Conservation (phyloP, 2,797 vertebrate species). For the Malurus leucopterus region DNA sequence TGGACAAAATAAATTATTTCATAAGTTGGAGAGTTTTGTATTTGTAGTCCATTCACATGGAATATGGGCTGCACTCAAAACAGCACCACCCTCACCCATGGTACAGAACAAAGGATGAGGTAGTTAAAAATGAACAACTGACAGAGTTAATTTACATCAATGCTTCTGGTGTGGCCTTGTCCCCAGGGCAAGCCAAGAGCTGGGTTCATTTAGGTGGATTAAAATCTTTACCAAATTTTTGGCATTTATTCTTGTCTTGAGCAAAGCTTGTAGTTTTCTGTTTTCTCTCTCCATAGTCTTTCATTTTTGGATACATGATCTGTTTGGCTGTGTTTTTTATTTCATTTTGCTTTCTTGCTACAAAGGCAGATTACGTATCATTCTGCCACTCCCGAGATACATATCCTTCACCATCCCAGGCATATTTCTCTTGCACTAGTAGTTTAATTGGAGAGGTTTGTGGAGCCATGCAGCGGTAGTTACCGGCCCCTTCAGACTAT, state of each 20-base stretch:
- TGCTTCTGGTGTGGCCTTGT: not conserved
- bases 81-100: not conserved
- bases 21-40: not conserved
- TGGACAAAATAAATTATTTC: constrained; percentile 8
- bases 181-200: not conserved
- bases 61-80: constrained; percentile 8
- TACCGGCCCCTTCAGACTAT: not conserved
- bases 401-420: not conserved
- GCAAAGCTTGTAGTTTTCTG: not conserved
- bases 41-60: not conserved
- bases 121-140: constrained; percentile 50
- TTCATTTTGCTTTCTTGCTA: not conserved
- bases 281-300: not conserved
- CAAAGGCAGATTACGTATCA: not conserved
- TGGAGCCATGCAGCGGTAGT: not conserved
- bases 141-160: constrained; percentile 45
- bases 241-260: not conserved
- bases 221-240: constrained; percentile 20
- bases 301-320: not conserved
- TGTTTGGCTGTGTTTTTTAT: not conserved
- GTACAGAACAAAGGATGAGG: constrained; percentile 50
- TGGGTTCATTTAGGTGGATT: constrained; percentile 11
- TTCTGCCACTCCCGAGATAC: not conserved
- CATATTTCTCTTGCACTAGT: not conserved
- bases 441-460: not conserved